Evolutionary conservation across 2,888 invertebrate species (phyloP), one percentile per base, ranked within the genome.

Genomic region (Salpingus planirostris): DNA sequence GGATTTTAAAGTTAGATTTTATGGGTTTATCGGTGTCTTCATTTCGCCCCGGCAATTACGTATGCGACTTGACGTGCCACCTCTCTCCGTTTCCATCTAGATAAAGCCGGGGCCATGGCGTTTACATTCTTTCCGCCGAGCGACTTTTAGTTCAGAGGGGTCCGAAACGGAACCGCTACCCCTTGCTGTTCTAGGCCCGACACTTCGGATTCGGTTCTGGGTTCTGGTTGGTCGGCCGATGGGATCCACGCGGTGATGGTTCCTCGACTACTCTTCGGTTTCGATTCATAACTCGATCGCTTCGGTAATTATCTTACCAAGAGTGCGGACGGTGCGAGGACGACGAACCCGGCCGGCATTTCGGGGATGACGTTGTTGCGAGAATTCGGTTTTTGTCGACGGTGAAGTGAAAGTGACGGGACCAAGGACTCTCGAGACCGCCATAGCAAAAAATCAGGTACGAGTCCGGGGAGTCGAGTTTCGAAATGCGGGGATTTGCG

Each of bases 161-260:
- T 42, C 40, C 34, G 40, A 33, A n/a, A 24, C 36, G 42, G 18
- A 8, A 5, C 5, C 5, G 42, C 46, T 45, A 48, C 50, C 52
- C 51, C 44, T 47, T 43, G 44, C 41, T 18, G 18, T 18, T 18
- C 18, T 18, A 6, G 18, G 8, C 5, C 18, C 18, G 18, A 47
- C 41, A 42, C 44, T 33, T 47, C 47, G 46, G n/a, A 6, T 43
- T 46, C 50, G 45, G 48, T 50, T 43, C 54, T 45, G 44, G 42
- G 49, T 52, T 54, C 55, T 55, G 55, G 59, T 60, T 60, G 61
- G 60, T 50, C 52, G 57, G 46, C 38, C 8, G 18, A 23, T 23
- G 23, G 23, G 8, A 23, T 8, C 5, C 18, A 18, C 8, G n/a
- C 8, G 18, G 5, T 6, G 8, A 18, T 33, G 43, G 50, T 49